A percentile compares a stretch with the other conserved stretches of the same genome.
Evolutionary conservation across 2,888 invertebrate species (phyloP).

Genomic region (Ceratothoa steindachneri): DNA sequence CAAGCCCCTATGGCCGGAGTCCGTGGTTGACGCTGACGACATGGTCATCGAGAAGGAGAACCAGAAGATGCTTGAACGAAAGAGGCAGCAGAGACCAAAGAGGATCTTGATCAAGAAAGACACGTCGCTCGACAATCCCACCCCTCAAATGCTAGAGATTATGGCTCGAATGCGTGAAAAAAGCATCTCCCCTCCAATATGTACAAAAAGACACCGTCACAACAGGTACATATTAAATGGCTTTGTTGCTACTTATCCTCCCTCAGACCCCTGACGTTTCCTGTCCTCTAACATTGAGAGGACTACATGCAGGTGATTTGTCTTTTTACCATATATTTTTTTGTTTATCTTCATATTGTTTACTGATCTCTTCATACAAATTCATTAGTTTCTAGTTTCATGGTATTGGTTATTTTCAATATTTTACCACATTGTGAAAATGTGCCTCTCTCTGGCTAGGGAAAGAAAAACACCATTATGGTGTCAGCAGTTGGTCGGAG

Average conservation of each 20-base stretch:
- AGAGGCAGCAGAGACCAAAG: slow-evolving; percentile 36
- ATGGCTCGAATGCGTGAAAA: slow-evolving; percentile 46
- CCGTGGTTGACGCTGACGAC: slow-evolving; percentile 30
- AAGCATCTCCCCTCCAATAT: slow-evolving; percentile 40
- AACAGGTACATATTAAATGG: slow-evolving; percentile 39
- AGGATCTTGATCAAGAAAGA: slow-evolving; percentile 34
- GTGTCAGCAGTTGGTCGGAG: too few species aligned
- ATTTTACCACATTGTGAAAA: too few species aligned
- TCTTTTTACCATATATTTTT: too few species aligned
- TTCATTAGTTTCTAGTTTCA: too few species aligned
- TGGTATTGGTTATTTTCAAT: too few species aligned
- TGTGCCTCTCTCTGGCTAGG: too few species aligned
- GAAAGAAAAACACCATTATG: too few species aligned
- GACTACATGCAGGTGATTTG: background rate
- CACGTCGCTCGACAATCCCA: slow-evolving; percentile 44
- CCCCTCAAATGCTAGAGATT: slow-evolving; percentile 45
- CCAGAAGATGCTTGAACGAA: slow-evolving; percentile 40
- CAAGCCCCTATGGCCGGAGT: slow-evolving; percentile 31
- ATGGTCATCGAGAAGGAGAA: slow-evolving; percentile 44
- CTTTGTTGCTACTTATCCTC: background rate
- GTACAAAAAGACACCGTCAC: slow-evolving; percentile 42
- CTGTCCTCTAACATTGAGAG: background rate
- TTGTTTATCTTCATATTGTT: too few species aligned
- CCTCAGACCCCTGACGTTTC: background rate
- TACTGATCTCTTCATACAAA: too few species aligned